Evolutionary conservation across 2,797 vertebrate genomes (phyloP).

Genomic region (Dryobates pubescens): DNA sequence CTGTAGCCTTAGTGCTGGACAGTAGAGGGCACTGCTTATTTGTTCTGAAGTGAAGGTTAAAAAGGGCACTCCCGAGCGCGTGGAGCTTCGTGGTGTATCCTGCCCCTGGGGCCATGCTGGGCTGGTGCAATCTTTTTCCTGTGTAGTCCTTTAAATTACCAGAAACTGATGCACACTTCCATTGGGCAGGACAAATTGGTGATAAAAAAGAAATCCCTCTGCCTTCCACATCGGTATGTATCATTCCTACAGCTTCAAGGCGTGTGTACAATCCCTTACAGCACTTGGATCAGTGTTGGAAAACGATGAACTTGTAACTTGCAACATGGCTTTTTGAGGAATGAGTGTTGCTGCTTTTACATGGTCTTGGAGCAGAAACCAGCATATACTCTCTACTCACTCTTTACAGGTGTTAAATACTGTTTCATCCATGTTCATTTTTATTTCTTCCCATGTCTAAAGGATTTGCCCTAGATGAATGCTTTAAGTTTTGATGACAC

Average conservation of each 20-base stretch:
- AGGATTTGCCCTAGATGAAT: background rate
- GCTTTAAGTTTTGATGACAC: background rate
- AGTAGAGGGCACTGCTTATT: constrained; percentile 58
- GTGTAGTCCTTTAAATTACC: background rate
- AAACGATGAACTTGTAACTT: background rate
- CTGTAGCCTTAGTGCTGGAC: constrained; percentile 20
- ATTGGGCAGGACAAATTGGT: background rate
- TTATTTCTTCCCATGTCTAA: background rate
- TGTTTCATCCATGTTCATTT: background rate
- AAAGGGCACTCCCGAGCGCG: accelerated
- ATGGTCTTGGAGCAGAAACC: constrained; percentile 4
- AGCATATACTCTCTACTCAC: background rate
- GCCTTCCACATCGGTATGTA: background rate
- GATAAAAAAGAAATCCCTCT: background rate
- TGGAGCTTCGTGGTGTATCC: background rate
- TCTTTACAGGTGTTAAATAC: background rate
- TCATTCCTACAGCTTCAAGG: background rate
- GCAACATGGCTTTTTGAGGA: constrained; percentile 1
- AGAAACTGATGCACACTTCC: background rate
- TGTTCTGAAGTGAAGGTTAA: background rate
- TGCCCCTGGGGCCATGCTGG: constrained; percentile 6
- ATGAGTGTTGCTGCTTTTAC: background rate
- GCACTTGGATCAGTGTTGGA: background rate
- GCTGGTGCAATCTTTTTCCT: background rate
- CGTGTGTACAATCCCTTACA: background rate